These are phyloP conservation scores for Melitaea athalia DNA, from an alignment of 2,888 invertebrate genomes.

Conservation along the genomic window DNA sequence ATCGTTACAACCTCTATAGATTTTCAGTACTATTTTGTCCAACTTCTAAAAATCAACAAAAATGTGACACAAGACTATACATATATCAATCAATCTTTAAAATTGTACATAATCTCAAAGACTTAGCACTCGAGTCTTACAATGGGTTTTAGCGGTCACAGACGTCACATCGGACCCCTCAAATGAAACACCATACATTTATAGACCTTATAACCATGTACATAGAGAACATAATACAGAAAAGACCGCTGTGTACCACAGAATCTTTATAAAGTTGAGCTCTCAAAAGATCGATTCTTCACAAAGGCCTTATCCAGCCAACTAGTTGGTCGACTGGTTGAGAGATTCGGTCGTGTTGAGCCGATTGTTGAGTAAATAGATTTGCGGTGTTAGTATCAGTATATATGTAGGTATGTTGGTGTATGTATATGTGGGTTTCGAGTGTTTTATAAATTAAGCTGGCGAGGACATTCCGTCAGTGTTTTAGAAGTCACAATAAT, in stretches of 20 bases:
- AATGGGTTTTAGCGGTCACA: slow-evolving; percentile 35
- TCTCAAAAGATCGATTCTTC: slow-evolving; percentile 34
- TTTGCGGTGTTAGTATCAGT: no score
- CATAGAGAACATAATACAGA: background rate
- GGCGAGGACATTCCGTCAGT: no score
- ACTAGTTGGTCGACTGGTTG: slow-evolving; percentile 21
- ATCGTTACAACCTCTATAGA: no score
- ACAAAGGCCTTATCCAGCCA: slow-evolving; percentile 27
- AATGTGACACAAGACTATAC: no score
- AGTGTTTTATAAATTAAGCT: no score
- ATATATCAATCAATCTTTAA: slow-evolving; percentile 6
- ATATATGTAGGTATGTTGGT: no score
- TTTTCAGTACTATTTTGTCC: no score
- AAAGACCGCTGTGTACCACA: background rate
- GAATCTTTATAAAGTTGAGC: slow-evolving; percentile 24
- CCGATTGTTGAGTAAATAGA: no score
- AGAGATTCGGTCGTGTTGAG: background rate
- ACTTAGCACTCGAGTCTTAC: slow-evolving; percentile 23
- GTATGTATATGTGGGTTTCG: no score
- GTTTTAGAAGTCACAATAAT: no score
- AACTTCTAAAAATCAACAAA: no score
- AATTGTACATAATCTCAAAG: slow-evolving; percentile 27
- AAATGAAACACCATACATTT: background rate
- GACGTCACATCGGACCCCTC: slow-evolving; percentile 12
- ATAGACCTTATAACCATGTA: slow-evolving; percentile 5